Conservation (phyloP, 2,888 invertebrate species). For the Nowickia ferox region DNA sequence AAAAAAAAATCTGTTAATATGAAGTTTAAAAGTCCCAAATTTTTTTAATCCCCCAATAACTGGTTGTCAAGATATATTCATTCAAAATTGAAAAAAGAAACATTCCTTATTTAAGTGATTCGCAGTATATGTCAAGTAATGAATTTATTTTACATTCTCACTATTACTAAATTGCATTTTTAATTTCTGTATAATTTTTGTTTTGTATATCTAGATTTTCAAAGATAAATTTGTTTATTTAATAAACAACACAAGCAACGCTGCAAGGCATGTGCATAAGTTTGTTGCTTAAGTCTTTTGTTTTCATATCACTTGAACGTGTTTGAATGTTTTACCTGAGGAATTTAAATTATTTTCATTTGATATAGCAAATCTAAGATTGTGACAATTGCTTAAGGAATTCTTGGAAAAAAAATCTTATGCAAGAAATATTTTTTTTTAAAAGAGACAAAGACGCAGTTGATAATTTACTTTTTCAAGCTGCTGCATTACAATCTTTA, state of each 20-base stretch:
- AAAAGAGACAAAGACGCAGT: neutral
- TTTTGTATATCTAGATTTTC: slow-evolving; percentile 42
- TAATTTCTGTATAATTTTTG: slow-evolving; percentile 26
- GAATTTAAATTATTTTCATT: slow-evolving; percentile 51
- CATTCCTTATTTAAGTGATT: too few species aligned
- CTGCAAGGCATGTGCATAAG: neutral
- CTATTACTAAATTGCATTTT: slow-evolving; percentile 26
- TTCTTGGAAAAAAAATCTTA: slow-evolving; percentile 42
- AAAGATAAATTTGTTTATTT: slow-evolving; percentile 38
- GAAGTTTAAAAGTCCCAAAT: too few species aligned
- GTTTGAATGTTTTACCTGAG: slow-evolving; percentile 12
- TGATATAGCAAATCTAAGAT: slow-evolving; percentile 12
- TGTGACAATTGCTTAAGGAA: slow-evolving; percentile 38
- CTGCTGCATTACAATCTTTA: slow-evolving; percentile 14
- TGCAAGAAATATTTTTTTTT: slow-evolving; percentile 14
- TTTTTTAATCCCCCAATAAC: too few species aligned
- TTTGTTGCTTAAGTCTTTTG: slow-evolving; percentile 56
- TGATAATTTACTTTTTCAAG: neutral
- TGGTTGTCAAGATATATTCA: too few species aligned
- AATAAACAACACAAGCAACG: neutral
- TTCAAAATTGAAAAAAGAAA: too few species aligned
- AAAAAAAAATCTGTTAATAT: too few species aligned
- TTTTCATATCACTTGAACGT: slow-evolving; percentile 3
- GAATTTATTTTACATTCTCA: slow-evolving; percentile 10
- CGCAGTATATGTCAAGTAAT: neutral